Base-by-base conservation (phyloP, 2,113 vertebrate genomes). In the Anguilla rostrata region DNA sequence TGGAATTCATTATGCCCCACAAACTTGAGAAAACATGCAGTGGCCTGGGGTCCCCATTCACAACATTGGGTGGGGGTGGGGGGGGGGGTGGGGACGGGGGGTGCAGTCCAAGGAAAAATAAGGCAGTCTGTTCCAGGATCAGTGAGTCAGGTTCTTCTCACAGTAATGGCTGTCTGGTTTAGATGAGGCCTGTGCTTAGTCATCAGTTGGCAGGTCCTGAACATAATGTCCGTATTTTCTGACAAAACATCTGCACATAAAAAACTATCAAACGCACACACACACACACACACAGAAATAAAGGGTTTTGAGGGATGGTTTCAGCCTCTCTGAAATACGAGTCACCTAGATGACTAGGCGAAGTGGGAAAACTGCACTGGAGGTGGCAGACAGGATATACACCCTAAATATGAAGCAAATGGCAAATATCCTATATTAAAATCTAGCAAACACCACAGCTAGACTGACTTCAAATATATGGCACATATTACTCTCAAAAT, bases 161-260 rank as follows among this genome's bases (percentile, higher is more conserved):
- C 71, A 75, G 71, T 14, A 34, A 75, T 2, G 71, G n/a, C 71
- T 34, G 71, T 75, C 71, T 75, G 71, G 71, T 75, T 75, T 75
- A 34, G 71, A 75, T 34, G 71, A 75, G 60, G 60, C 60, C 60
- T 66, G 29, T 75, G 71, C 71, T 75, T 75, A 75, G 26, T 75
- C 71, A 75, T 26, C 71, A 9, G 9, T 75, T 75, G 71, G 71
- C 71, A 75, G 71, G 5, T 12, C 71, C 71, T 75, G 71, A 75
- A 75, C 71, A 75, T 29, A 12, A 34, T 34, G 71, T 75, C n/a
- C 29, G 71, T 34, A 75, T 75, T 75, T 75, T 75, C n/a, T 75
- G 71, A 66, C 49, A 75, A 75, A 75, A 75, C 71, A 75, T 75
- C n/a, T 75, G 71, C 71, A 34, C n/a, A 12, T 75, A 75, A 75